Evolutionary conservation across 1,140 invertebrate species (phyloP).

Genomic region (Zeugodacus cucurbitae): DNA sequence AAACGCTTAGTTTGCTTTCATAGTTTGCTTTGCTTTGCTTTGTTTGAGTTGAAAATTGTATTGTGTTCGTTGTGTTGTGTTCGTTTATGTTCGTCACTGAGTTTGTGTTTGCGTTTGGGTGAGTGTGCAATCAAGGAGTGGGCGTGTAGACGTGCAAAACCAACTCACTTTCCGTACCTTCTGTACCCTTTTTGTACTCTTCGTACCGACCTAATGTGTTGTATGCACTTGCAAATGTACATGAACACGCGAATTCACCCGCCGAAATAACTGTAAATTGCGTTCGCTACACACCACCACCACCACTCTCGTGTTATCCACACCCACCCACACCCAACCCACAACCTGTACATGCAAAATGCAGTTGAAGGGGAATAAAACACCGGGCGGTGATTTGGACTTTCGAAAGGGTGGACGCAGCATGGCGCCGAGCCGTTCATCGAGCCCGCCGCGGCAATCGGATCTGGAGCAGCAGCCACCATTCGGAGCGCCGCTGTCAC

Average conservation of each 20-base stretch:
- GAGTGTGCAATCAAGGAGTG: slow-evolving; percentile 14
- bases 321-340: slow-evolving; percentile 15
- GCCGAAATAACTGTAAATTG: not conserved
- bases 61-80: no score
- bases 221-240: not conserved
- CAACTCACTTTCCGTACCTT: not conserved
- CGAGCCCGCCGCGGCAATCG: slow-evolving; percentile 66
- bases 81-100: not conserved
- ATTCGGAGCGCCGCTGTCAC: slow-evolving; percentile 59
- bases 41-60: not conserved
- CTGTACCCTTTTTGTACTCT: slow-evolving; percentile 19
- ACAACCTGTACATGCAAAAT: slow-evolving; percentile 21
- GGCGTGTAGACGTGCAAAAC: not conserved
- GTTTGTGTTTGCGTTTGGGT: slow-evolving; percentile 36
- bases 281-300: not conserved
- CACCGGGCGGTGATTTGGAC: slow-evolving; percentile 52
- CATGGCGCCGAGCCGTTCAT: slow-evolving; percentile 67
- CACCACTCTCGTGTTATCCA: not conserved
- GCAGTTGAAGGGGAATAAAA: slow-evolving; percentile 50
- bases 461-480: slow-evolving; percentile 52
- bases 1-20: not conserved
- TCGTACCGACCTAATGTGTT: slow-evolving; percentile 9
- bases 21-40: not conserved
- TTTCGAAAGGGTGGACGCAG: slow-evolving; percentile 67
- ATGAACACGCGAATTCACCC: not conserved